Percentiles rank a stretch among this genome's conserved stretches.
phyloP scores from a whole-genome alignment of 2,113 vertebrate genomes.

The Todiramphus chloris region DNA sequence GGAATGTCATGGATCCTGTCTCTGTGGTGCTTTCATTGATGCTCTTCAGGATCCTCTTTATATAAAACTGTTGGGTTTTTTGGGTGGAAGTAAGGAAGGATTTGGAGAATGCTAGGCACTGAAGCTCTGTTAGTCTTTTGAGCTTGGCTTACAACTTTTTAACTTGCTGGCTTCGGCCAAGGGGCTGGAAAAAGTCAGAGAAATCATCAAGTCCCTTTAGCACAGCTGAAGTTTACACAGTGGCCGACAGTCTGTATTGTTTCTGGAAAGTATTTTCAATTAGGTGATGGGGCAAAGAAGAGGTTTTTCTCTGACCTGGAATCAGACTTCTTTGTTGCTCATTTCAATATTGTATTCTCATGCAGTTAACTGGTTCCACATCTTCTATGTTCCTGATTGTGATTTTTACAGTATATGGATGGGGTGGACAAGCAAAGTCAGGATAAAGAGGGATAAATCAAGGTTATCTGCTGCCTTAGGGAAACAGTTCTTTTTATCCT shows the following conservation, averaged over 20 bases:
- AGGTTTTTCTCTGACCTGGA: neutral
- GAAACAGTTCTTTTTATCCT: neutral
- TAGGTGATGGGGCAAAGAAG: neutral
- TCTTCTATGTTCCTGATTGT: neutral
- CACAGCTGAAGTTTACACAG: neutral
- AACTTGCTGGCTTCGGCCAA: neutral
- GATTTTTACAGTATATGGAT: neutral
- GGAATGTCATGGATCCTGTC: neutral
- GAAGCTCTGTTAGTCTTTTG: neutral
- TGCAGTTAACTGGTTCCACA: neutral
- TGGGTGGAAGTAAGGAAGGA: neutral
- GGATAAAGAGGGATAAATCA: neutral
- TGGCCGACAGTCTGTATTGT: rapidly evolving
- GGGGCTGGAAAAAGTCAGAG: neutral
- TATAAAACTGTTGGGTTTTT: neutral
- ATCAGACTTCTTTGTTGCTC: neutral
- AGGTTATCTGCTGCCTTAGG: neutral
- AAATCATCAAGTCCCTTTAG: neutral
- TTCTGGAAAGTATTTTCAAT: neutral
- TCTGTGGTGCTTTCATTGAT: neutral
- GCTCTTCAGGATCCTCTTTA: neutral
- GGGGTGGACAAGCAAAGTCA: neutral
- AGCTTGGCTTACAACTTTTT: neutral
- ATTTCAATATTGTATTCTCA: neutral
- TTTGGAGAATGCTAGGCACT: neutral